Conservation (phyloP, 2,888 invertebrate species). For the Drosophila siamana region DNA sequence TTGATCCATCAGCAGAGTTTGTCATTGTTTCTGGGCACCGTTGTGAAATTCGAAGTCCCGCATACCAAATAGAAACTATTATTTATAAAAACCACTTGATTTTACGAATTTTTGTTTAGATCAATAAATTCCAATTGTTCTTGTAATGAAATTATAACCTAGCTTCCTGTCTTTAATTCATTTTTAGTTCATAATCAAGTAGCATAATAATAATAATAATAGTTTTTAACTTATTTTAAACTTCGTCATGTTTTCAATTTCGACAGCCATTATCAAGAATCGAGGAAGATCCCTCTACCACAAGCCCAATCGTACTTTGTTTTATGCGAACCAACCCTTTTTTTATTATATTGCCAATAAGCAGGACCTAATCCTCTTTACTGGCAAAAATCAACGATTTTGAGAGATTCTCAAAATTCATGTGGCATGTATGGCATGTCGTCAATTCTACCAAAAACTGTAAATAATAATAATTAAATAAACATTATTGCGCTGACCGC, state of each 20-base stretch:
- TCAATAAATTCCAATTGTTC: slow-evolving; percentile 24
- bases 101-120: slow-evolving; percentile 27
- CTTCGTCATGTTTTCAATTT: slow-evolving; percentile 1
- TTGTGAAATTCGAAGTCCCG: slow-evolving; percentile 48
- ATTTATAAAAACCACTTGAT: neutral
- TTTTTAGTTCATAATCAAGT: no score
- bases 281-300: neutral
- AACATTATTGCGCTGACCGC: neutral
- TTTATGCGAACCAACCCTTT: slow-evolving; percentile 58
- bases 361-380: slow-evolving; percentile 34
- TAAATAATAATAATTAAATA: slow-evolving; percentile 16
- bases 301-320: slow-evolving; percentile 34
- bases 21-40: slow-evolving; percentile 69
- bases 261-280: slow-evolving; percentile 28
- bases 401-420: neutral
- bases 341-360: slow-evolving; percentile 40
- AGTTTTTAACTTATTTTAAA: neutral
- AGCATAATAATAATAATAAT: neutral
- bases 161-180: no score
- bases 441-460: neutral
- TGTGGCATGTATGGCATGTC: no score
- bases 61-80: neutral
- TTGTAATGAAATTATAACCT: neutral
- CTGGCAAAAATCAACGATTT: slow-evolving; percentile 33
- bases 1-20: slow-evolving; percentile 51